Evolutionary conservation across 2,797 vertebrate species (phyloP).

Genomic region (Erpetoichthys calabaricus): DNA sequence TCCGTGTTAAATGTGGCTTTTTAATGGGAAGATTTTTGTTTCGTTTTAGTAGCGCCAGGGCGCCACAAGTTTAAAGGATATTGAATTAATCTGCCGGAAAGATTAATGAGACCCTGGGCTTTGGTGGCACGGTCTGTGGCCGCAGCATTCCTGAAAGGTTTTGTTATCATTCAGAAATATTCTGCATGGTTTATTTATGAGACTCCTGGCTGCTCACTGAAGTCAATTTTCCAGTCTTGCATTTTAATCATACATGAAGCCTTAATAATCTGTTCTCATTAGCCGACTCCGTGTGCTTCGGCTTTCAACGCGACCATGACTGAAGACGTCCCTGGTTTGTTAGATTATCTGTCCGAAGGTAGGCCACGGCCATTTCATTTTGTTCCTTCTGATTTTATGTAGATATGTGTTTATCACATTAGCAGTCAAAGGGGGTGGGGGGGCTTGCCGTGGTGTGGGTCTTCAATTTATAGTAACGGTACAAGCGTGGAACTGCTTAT

Average conservation of each 20-base stretch:
- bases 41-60: no score
- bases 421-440: not conserved
- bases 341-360: constrained; percentile 12
- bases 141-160: constrained; percentile 8
- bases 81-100: constrained; percentile 8
- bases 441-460: no score
- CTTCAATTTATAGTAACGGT: no score
- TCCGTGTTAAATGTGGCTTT: no score
- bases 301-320: constrained; percentile 2
- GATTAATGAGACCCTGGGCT: constrained; percentile 14
- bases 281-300: constrained; percentile 2
- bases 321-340: constrained; percentile 10
- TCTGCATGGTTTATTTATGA: constrained; percentile 17
- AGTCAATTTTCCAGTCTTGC: constrained; percentile 4
- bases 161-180: constrained; percentile 9
- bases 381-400: not conserved
- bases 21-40: no score
- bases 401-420: not conserved
- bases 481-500: not conserved
- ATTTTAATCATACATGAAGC: constrained; percentile 14
- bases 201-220: constrained; percentile 6
- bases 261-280: constrained; percentile 8
- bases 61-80: constrained; percentile 1
- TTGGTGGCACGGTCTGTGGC: constrained; percentile 1
- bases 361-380: constrained; percentile 4